A percentile compares a stretch with the other conserved stretches of the same genome.
Evolutionary conservation across 2,113 vertebrate species (phyloP).

Genomic region (Oryzias javanicus): DNA sequence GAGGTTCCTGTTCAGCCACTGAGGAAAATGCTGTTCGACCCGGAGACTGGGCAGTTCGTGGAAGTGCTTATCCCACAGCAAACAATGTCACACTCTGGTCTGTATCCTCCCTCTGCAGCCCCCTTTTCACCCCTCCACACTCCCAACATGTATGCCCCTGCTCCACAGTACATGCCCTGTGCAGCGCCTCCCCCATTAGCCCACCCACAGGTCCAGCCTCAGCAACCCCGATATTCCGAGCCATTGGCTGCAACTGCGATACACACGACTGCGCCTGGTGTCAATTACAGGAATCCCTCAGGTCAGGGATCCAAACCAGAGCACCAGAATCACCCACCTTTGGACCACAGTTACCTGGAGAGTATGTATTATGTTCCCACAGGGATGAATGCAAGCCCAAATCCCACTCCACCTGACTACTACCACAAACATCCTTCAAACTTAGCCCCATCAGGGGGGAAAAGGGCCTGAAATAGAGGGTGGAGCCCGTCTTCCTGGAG

Average conservation of each 20-base stretch:
- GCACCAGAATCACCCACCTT: constrained; percentile 69
- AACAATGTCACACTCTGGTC: constrained; percentile 75
- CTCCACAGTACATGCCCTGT: constrained; percentile 80
- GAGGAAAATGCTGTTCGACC: constrained; percentile 89
- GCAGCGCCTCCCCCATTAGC: constrained; percentile 73
- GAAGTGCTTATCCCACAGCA: constrained; percentile 89
- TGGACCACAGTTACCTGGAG: constrained; percentile 85
- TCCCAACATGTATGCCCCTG: constrained; percentile 77
- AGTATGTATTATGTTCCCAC: constrained; percentile 89
- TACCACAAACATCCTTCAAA: constrained; percentile 75
- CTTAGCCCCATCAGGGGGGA: constrained; percentile 78
- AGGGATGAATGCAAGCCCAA: constrained; percentile 84
- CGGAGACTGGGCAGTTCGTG: constrained; percentile 92
- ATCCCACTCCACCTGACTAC: constrained; percentile 75
- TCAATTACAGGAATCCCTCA: constrained; percentile 60
- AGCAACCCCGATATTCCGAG: constrained; percentile 72
- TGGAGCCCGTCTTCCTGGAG: constrained; percentile 66
- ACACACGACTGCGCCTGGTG: constrained; percentile 62
- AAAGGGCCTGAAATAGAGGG: constrained; percentile 78
- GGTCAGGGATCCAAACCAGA: constrained; percentile 75
- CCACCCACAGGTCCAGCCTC: constrained; percentile 63
- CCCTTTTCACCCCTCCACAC: constrained; percentile 76
- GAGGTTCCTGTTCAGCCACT: constrained; percentile 87
- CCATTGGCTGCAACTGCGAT: constrained; percentile 60
- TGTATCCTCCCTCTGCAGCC: constrained; percentile 82